Conservation (phyloP, 2,888 invertebrate genomes). For the Campaea margaritaria region DNA sequence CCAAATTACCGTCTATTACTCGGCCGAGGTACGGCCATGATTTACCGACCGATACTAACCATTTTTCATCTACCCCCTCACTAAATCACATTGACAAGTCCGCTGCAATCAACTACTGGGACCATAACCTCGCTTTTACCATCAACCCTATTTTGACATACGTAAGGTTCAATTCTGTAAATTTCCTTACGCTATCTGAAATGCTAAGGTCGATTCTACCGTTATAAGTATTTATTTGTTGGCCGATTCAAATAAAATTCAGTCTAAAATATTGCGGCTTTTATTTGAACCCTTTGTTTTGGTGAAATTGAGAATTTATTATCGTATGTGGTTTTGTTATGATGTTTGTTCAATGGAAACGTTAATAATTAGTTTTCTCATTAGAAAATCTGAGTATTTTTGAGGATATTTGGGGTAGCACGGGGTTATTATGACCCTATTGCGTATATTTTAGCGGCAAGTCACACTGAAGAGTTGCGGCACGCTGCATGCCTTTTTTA, state of each 20-base stretch:
- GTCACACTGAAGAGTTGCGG: too few relatives aligned
- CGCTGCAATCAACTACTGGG: slow-evolving; percentile 32
- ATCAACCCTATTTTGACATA: slow-evolving; percentile 9
- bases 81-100: slow-evolving; percentile 63
- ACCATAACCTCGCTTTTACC: slow-evolving; percentile 13
- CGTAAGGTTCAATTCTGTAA: slow-evolving; percentile 15
- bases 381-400: neutral
- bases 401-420: neutral
- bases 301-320: slow-evolving; percentile 7
- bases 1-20: slow-evolving; percentile 54
- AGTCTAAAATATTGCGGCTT: slow-evolving; percentile 22
- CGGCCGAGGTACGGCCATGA: slow-evolving; percentile 55
- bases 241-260: slow-evolving; percentile 26
- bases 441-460: too few relatives aligned
- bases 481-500: too few relatives aligned
- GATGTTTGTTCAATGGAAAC: neutral
- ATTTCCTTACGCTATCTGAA: slow-evolving; percentile 4
- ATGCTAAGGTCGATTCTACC: slow-evolving; percentile 14
- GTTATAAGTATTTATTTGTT: slow-evolving; percentile 32
- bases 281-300: slow-evolving; percentile 26
- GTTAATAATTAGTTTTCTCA: too few relatives aligned
- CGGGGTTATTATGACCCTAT: too few relatives aligned
- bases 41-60: slow-evolving; percentile 57
- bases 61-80: slow-evolving; percentile 62
- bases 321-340: slow-evolving; percentile 6